These are phyloP conservation scores for Oxystoma pomonae DNA, from an alignment of 2,888 invertebrate genomes.

Conservation along the genomic window DNA sequence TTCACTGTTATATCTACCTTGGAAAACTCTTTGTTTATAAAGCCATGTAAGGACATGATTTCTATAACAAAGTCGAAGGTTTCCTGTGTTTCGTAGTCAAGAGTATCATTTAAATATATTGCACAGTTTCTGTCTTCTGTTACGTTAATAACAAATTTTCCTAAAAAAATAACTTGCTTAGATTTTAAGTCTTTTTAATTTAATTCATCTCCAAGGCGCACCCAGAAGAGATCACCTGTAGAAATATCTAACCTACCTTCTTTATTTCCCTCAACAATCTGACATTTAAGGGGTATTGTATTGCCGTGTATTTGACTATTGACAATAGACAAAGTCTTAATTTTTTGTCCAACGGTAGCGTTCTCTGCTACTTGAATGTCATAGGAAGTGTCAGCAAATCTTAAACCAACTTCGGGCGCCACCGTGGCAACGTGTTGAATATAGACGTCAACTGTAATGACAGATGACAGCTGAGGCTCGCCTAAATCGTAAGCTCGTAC, in stretches of 20 bases:
- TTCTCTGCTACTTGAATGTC: conserved; percentile 80
- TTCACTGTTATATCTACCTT: conserved; percentile 74
- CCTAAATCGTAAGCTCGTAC: conserved; percentile 84
- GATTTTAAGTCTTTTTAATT: too few species aligned
- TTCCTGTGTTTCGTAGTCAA: conserved; percentile 76
- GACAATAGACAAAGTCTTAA: conserved; percentile 69
- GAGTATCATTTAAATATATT: conserved; percentile 63
- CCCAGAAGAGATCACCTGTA: too few species aligned
- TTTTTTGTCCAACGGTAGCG: conserved; percentile 59
- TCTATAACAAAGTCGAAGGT: conserved; percentile 73
- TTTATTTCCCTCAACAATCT: conserved; percentile 73
- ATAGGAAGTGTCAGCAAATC: conserved; percentile 85
- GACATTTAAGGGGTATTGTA: conserved; percentile 72
- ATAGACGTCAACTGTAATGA: conserved; percentile 75
- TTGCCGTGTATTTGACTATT: conserved; percentile 67
- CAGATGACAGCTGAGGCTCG: conserved; percentile 77
- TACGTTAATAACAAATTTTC: conserved; percentile 67
- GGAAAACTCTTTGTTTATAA: conserved; percentile 73
- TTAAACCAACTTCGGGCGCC: conserved; percentile 68
- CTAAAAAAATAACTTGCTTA: conserved; percentile 48
- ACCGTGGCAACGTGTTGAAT: conserved; percentile 72
- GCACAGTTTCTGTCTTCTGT: conserved; percentile 82
- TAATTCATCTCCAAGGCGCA: too few species aligned
- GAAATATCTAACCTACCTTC: conserved; percentile 50
- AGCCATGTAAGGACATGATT: conserved; percentile 74